A percentile compares a stretch with the other conserved stretches of the same genome.
phyloP scores from a whole-genome alignment of 2,888 invertebrate genomes.

The Cistogaster globosa region DNA sequence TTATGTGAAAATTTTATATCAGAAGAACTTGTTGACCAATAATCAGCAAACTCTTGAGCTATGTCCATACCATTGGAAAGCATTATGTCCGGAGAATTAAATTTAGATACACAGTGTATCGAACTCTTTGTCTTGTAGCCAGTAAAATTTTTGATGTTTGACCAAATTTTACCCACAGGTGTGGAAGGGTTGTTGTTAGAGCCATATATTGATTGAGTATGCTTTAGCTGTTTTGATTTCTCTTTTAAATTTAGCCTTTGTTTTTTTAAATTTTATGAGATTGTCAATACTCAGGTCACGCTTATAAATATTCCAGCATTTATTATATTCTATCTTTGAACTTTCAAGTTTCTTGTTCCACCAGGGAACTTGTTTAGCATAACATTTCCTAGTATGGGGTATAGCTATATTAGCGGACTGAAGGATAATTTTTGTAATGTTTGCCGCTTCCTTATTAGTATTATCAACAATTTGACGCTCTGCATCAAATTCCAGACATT shows the following conservation, averaged over 20 bases:
- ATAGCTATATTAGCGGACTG: no score
- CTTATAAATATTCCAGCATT: conserved; percentile 37
- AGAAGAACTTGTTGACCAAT: no score
- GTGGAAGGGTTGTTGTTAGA: conserved; percentile 32
- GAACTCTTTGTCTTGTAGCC: conserved; percentile 6
- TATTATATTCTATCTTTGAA: conserved; percentile 41
- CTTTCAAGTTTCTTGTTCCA: conserved; percentile 17
- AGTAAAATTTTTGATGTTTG: conserved; percentile 37
- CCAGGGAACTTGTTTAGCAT: conserved; percentile 12
- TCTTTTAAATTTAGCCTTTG: conserved; percentile 39
- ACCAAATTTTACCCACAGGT: conserved; percentile 30
- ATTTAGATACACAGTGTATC: no score
- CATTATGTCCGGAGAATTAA: no score
- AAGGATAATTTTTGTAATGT: conserved; percentile 43
- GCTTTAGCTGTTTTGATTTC: conserved; percentile 55
- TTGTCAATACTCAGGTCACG: conserved; percentile 36
- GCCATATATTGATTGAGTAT: not conserved
- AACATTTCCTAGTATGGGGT: no score
- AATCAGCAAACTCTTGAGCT: no score
- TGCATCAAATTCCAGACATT: not conserved
- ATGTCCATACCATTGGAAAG: no score
- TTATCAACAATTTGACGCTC: not conserved
- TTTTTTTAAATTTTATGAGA: conserved; percentile 49
- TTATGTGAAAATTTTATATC: no score
- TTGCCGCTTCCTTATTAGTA: conserved; percentile 38